Evolutionary conservation across 2,888 invertebrate genomes (phyloP), one percentile per base, ranked within the genome.

Genomic region (Drosophila emarginata): DNA sequence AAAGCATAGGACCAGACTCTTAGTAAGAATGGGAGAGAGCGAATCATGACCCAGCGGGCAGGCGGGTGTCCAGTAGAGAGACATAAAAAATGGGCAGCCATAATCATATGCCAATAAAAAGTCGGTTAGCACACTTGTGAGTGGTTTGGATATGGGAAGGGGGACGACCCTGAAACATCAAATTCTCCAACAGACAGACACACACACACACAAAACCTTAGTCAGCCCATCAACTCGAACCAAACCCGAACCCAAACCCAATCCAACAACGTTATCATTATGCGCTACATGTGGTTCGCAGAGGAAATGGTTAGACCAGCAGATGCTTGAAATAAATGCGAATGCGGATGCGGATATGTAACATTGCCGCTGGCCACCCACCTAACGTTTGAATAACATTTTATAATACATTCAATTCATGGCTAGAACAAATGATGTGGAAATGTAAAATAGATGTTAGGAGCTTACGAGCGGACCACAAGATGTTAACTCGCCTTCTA

Each of bases 381-480:
- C 56, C 66, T 18, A 18, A 9, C 32, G 71, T 52, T 51, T 12
- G 54, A 73, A 61, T 71, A 64, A 67, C 73, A 79, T 72, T 77
- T 74, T 79, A 88, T 88, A 86, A 83, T 83, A 83, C 87, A 86
- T 84, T 88, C 87, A 87, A 84, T 87, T 85, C 84, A 88, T 85
- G 87, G 88, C 79, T 79, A 80, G 87, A 89, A 82, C 87, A 89
- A 88, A 89, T 89, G 89, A 89, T 85, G 89, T 89, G 89, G 89
- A 89, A 89, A 89, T 88, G 89, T 89, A 89, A 89, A 89, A 89
- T 89, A 86, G 87, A 89, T 89, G 88, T 78, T 74, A 71, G 60
- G 73, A 71, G 83, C 79, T 85, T 75, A 77, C 77, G 73, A 37
- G 45, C 62, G 11, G 32, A 23, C 45, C 66, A 52, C 68, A 71